These are phyloP conservation scores for Stomatorhinus ivindoensis DNA, from an alignment of 2,113 vertebrate genomes.

Conservation along the genomic window DNA sequence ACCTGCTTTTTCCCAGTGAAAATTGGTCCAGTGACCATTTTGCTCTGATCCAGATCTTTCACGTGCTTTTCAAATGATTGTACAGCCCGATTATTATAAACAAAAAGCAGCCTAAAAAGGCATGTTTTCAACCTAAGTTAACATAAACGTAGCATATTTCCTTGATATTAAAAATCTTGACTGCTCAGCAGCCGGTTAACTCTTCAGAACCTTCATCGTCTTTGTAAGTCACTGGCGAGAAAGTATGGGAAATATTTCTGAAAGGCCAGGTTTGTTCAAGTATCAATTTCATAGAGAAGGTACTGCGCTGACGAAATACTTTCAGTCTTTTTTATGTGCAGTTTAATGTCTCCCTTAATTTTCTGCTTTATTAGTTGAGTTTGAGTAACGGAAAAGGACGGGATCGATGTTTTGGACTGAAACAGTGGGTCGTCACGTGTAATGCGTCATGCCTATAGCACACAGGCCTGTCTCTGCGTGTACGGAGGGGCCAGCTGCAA, in stretches of 20 bases:
- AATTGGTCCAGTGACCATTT: neutral
- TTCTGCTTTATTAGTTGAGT: neutral
- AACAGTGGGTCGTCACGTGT: neutral
- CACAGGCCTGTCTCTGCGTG: neutral
- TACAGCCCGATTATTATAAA: neutral
- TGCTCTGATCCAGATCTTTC: neutral
- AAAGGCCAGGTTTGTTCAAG: neutral
- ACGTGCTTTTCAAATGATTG: neutral
- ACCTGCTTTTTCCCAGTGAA: neutral
- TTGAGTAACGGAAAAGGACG: neutral
- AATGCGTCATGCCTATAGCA: neutral
- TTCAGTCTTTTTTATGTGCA: neutral
- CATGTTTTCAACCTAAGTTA: neutral
- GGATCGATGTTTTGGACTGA: neutral
- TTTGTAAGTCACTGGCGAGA: neutral
- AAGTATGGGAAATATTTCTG: neutral
- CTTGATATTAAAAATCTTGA: neutral
- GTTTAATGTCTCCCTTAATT: neutral
- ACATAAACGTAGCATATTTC: neutral
- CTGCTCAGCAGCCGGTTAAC: neutral
- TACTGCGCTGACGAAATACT: neutral
- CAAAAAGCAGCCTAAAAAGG: neutral
- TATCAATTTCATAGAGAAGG: neutral
- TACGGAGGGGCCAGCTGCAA: neutral
- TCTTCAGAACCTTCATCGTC: neutral